Evolutionary conservation across 2,888 invertebrate genomes (phyloP), one percentile per base, ranked within the genome.

Genomic region (Himalopsyche anomala): DNA sequence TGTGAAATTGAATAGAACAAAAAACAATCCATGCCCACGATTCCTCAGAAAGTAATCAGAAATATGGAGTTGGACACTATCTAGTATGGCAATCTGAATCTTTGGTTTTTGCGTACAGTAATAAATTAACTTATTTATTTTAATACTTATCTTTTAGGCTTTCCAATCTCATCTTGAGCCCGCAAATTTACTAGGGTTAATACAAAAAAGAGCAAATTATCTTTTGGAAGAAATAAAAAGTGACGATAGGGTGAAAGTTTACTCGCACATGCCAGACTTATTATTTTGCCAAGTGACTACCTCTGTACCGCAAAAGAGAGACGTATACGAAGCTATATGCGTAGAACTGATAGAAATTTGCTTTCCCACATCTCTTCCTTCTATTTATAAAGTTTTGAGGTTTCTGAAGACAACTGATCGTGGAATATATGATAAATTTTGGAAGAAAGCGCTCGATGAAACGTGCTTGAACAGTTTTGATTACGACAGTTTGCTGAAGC

Each of bases 201-300:
- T 80, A 11, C 80, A n/a, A 17, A 51, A 80, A 45, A 40, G 51
- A 80, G 28, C 80, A n/a, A 42, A 80, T 42, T 19, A 80, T 45
- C 80, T 80, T 19, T 45, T 80, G n/a, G 80, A 80, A 42, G 45
- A 45, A 42, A 45, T 80, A 6, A 80, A 80, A 80, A 80, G 15
- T 80, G 80, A 80, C 45, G 80, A 80, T 17, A 45, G 42, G 9
- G 45, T 36, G 19, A 42, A 19, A 80, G 51, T 36, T 5, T 82
- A 82, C 36, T 36, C 74, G 5, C 36, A 36, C 36, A 74, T 74
- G 74, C 88, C 88, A 12, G 87, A 88, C 84, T 86, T 88, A 56
- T 54, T 88, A 19, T 87, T 79, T 84, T 88, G 88, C 62, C 88
- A 88, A 85, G 62, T 84, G 8, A 79, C 86, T 0, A 80, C 51